Evolutionary conservation across 1,140 invertebrate genomes (phyloP).

Genomic region (Pseudoatta argentina): DNA sequence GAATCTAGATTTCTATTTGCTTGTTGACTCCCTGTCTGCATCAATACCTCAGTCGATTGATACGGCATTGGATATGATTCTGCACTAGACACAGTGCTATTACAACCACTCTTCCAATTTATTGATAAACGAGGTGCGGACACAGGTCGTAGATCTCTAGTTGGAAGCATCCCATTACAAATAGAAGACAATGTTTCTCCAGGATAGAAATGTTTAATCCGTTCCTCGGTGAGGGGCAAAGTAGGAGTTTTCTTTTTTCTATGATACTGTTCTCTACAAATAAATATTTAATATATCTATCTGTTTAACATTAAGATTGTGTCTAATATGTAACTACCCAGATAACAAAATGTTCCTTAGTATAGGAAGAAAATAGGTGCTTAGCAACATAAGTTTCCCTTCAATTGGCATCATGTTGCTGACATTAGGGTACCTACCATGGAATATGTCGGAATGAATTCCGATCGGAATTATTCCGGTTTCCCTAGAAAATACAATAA

Average conservation of each 20-base stretch:
- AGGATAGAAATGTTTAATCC: conserved; percentile 75
- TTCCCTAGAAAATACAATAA: too few species aligned
- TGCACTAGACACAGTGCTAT: conserved; percentile 1
- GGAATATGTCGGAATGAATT: too few species aligned
- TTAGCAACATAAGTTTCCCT: too few species aligned
- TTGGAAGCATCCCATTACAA: conserved; percentile 75
- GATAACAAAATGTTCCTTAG: too few species aligned
- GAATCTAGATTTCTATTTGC: not conserved
- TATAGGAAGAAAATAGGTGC: too few species aligned
- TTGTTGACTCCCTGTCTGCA: conserved; percentile 44
- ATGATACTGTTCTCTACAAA: conserved; percentile 79
- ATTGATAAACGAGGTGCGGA: conserved; percentile 74
- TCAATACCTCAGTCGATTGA: conserved; percentile 69
- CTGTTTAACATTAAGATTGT: not conserved
- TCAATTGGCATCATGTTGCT: too few species aligned
- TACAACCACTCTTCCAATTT: conserved; percentile 35
- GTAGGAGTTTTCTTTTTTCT: conserved; percentile 78
- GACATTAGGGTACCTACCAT: too few species aligned
- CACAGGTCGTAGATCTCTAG: conserved; percentile 75
- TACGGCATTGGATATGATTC: conserved; percentile 70
- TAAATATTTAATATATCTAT: conserved; percentile 27
- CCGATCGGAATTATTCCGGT: too few species aligned
- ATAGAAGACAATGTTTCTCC: conserved; percentile 74
- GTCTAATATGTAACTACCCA: not conserved
- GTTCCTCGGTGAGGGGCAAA: conserved; percentile 76